phyloP scores from a whole-genome alignment of 2,888 invertebrate genomes.

The Rhagonycha lutea region DNA sequence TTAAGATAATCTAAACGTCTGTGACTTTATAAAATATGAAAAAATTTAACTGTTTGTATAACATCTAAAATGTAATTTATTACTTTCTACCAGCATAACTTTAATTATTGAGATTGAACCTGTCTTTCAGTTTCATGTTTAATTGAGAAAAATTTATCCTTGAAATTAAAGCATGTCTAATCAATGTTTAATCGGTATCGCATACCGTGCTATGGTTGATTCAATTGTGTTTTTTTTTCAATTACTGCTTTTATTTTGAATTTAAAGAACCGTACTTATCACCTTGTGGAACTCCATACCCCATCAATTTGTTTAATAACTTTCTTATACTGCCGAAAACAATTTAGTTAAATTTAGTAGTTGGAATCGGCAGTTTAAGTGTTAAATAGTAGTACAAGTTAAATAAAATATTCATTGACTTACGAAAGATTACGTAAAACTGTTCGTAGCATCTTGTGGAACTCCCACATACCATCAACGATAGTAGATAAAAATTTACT shows the following conservation, averaged over 20 bases:
- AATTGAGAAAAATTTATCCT: background rate
- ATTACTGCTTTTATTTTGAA: too few relatives aligned
- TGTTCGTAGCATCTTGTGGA: too few relatives aligned
- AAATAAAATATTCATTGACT: too few relatives aligned
- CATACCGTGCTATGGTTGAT: background rate
- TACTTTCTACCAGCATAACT: background rate
- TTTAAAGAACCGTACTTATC: too few relatives aligned
- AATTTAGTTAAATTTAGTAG: too few relatives aligned
- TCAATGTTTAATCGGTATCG: background rate
- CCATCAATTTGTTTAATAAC: background rate
- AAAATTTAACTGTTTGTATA: background rate
- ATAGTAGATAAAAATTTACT: background rate
- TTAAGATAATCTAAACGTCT: slow-evolving; percentile 7
- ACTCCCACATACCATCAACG: too few relatives aligned
- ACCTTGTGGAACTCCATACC: background rate
- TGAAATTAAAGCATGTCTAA: background rate
- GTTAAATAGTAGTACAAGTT: too few relatives aligned
- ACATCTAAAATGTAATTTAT: background rate
- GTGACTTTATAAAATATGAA: background rate
- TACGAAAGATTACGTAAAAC: too few relatives aligned
- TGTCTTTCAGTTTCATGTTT: background rate
- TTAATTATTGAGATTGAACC: background rate
- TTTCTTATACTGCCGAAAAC: too few relatives aligned
- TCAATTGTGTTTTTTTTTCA: background rate
- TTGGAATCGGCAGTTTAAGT: too few relatives aligned